Conservation (phyloP, 2,113 vertebrate species). For the Ploceus nigricollis region DNA sequence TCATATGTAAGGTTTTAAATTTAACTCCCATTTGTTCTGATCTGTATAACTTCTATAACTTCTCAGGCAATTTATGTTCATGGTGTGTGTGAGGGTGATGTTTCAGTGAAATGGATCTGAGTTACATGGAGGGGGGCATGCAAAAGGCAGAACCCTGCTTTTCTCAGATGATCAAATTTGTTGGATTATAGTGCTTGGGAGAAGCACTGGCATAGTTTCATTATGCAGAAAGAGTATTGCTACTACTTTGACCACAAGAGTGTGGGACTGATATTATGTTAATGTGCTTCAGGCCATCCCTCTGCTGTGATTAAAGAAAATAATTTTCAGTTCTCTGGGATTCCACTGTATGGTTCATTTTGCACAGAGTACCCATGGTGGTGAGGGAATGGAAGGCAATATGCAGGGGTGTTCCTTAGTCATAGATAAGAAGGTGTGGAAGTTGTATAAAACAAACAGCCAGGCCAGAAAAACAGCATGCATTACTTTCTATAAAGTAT, state of each 20-base stretch:
- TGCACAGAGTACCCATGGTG: background rate
- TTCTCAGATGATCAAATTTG: background rate
- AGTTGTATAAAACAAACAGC: background rate
- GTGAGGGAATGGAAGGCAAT: background rate
- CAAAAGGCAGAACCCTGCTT: background rate
- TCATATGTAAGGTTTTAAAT: background rate
- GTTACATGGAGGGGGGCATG: background rate
- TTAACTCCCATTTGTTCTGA: background rate
- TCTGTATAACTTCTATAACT: background rate
- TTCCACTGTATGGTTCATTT: background rate
- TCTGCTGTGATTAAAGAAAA: constrained; percentile 12
- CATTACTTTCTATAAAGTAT: constrained; percentile 49
- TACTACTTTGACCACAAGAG: background rate
- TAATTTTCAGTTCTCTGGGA: background rate
- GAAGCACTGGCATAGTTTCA: background rate
- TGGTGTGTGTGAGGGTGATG: background rate
- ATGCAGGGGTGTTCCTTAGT: background rate
- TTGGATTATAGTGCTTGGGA: background rate
- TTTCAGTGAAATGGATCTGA: background rate
- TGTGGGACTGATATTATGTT: background rate
- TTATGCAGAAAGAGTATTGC: background rate
- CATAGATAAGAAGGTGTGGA: background rate
- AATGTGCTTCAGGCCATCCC: background rate
- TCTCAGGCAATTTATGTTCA: background rate
- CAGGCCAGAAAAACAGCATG: constrained; percentile 21